Evolutionary conservation across 2,113 vertebrate species (phyloP), one percentile per base, ranked within the genome.

Genomic region (Chaetura pelagica): DNA sequence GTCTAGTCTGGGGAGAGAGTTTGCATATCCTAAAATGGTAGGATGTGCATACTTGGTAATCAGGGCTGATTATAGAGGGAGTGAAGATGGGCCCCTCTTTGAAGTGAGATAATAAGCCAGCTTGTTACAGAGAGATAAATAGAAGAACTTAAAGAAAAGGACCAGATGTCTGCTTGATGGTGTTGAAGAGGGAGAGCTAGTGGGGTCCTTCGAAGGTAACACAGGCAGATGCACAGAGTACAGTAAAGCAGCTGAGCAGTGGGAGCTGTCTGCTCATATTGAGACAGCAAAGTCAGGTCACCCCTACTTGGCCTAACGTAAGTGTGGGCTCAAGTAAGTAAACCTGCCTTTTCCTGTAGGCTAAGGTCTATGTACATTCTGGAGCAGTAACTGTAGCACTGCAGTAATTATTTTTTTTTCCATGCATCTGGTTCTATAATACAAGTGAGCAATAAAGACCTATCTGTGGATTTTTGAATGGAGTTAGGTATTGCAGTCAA

Each of bases 91-190:
- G 84, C 38, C 62, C 67, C 91, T 83, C 66, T 87, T 82, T 97
- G 95, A 93, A 97, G 92, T 93, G 94, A 95, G 87, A 72, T 95
- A 91, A 94, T 87, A 94, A 79, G 66, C n/a, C 93, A 87, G 87
- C 89, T 95, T 92, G 81, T 88, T 92, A 92, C 55, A 34, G 61
- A 95, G 75, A 86, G 90, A 80, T 68, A 91, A 95, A 95, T 58
- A 87, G 66, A 61, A 80, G 68, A 92, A 89, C 69, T 84, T 95
- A 32, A 87, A 89, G 93, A 72, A 91, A 94, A 95, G 91, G 66
- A 93, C 40, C 93, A 94, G 91, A 89, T 87, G 94, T 93, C 91
- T 95, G 68, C 89, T 68, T 66, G 93, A 48, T 91, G 84, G 49
- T 11, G 6, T 15, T 91, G 80, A 51, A 94, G 73, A 81, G 68